Evolutionary conservation across 1,140 invertebrate genomes (phyloP).

Genomic region (Akabosia matsudoensis): DNA sequence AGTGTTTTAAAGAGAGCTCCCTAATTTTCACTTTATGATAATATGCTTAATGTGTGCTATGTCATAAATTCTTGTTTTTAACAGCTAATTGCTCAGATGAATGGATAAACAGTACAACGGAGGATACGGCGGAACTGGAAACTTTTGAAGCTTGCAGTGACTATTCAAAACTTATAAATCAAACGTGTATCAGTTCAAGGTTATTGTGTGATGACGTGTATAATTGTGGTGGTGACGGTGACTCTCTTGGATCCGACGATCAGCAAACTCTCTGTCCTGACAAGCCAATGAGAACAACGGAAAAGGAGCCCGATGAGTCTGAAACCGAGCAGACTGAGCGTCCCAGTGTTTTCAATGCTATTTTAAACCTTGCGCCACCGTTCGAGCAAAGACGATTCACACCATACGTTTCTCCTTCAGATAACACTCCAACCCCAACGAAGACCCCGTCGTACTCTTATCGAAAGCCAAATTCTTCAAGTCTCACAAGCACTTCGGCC

Average conservation of each 20-base stretch:
- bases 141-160: constrained; percentile 19
- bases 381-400: constrained; percentile 7
- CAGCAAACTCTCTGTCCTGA: constrained; percentile 23
- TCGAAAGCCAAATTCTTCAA: neutral
- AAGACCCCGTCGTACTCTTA: neutral
- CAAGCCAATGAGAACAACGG: constrained; percentile 26
- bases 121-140: constrained; percentile 3
- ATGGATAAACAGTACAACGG: neutral
- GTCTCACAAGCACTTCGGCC: neutral
- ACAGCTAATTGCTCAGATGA: constrained; percentile 26
- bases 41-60: neutral
- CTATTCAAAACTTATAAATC: constrained; percentile 8
- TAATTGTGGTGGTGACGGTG: constrained; percentile 35
- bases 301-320: neutral
- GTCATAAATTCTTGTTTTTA: neutral
- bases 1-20: neutral
- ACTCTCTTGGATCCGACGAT: constrained; percentile 30
- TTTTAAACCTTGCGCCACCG: neutral
- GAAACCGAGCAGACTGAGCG: neutral
- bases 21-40: neutral
- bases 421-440: neutral
- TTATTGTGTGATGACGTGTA: constrained; percentile 35
- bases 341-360: neutral
- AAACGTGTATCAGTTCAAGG: constrained; percentile 34
- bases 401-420: neutral